phyloP scores from a whole-genome alignment of 2,113 vertebrate species.

The Tragelaphus strepsiceros region DNA sequence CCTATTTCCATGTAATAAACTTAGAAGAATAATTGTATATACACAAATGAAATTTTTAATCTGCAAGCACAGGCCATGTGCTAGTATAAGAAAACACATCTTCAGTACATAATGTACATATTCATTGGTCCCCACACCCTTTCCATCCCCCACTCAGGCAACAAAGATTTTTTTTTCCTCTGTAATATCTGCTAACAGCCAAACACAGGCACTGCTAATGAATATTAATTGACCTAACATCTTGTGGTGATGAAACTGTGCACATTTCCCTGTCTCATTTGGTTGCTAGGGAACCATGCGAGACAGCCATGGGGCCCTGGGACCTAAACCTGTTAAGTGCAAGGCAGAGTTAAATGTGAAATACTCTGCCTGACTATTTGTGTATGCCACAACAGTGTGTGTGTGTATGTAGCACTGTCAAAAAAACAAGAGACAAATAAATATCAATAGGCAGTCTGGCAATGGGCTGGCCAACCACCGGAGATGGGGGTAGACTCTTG shows the following conservation, averaged over 20 bases:
- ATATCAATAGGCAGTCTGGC: neutral
- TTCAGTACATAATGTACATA: neutral
- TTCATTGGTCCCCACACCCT: neutral
- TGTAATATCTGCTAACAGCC: constrained; percentile 34
- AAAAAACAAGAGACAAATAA: constrained; percentile 53
- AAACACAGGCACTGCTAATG: constrained; percentile 66
- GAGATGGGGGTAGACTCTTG: neutral
- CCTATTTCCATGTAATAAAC: neutral
- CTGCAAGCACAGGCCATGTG: neutral
- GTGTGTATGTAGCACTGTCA: neutral
- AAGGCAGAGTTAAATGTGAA: constrained; percentile 66
- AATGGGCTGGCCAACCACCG: neutral
- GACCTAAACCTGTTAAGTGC: constrained; percentile 61
- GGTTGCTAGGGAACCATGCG: constrained; percentile 84
- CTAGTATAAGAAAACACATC: neutral
- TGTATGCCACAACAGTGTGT: neutral
- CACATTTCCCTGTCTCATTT: constrained; percentile 70
- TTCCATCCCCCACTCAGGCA: constrained; percentile 28
- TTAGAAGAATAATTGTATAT: neutral
- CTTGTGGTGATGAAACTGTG: constrained; percentile 71
- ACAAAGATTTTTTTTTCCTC: constrained; percentile 41
- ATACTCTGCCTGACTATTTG: constrained; percentile 69
- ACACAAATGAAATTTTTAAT: neutral
- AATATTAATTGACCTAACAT: constrained; percentile 82
- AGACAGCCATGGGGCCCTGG: constrained; percentile 71